These are phyloP conservation scores for Serrognathus titanus DNA, from an alignment of 2,888 invertebrate genomes.

Conservation along the genomic window DNA sequence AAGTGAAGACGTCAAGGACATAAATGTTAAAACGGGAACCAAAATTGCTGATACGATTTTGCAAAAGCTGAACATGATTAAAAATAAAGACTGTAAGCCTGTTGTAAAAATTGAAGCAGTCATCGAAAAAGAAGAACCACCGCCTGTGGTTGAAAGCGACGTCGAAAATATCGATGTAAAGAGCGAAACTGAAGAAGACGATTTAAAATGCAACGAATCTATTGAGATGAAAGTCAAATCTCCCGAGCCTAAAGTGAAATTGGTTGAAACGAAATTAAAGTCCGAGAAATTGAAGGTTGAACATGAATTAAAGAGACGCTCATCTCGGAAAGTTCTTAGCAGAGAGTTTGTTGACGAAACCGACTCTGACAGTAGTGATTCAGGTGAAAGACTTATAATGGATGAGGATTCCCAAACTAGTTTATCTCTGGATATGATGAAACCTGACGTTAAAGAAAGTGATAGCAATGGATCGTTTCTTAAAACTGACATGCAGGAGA, in stretches of 20 bases:
- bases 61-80: constrained; percentile 44
- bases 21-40: constrained; percentile 43
- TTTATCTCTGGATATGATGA: constrained; percentile 26
- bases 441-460: constrained; percentile 32
- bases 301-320: constrained; percentile 35
- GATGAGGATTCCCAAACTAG: constrained; percentile 42
- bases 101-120: constrained; percentile 14
- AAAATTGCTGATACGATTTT: constrained; percentile 47
- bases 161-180: constrained; percentile 15
- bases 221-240: not conserved
- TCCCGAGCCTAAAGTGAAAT: constrained; percentile 3
- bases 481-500: constrained; percentile 34
- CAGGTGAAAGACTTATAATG: constrained; percentile 54
- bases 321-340: constrained; percentile 42
- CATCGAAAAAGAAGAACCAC: constrained; percentile 28
- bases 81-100: constrained; percentile 30
- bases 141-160: constrained; percentile 3
- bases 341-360: constrained; percentile 56
- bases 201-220: constrained; percentile 10
- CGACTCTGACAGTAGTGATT: constrained; percentile 63
- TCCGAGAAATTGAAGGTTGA: constrained; percentile 10
- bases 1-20: constrained; percentile 43
- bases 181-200: constrained; percentile 22
- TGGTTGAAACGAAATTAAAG: constrained; percentile 7
- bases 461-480: constrained; percentile 13